Evolutionary conservation across 2,113 vertebrate genomes (phyloP).

Genomic region (Acrocephalus kingi): DNA sequence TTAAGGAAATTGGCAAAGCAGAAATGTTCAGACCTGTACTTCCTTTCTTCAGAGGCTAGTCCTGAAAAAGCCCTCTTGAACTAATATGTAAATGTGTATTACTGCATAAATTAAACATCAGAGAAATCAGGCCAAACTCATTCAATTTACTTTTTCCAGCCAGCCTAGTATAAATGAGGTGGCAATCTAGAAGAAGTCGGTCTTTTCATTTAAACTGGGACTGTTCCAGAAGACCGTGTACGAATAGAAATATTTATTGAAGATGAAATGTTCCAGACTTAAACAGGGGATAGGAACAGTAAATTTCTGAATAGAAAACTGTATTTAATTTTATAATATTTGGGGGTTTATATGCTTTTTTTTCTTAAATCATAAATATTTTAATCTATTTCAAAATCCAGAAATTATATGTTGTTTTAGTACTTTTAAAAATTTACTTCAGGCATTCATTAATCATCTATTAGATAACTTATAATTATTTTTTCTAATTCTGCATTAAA

Average conservation of each 20-base stretch:
- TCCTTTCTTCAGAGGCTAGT: not conserved
- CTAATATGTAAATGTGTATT: conserved; percentile 29
- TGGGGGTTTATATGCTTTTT: not conserved
- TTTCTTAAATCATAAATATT: not conserved
- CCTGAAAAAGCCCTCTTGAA: conserved; percentile 21
- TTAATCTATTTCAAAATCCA: not conserved
- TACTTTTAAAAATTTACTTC: not conserved
- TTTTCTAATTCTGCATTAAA: not conserved
- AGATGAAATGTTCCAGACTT: conserved; percentile 53
- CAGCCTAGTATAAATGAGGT: conserved; percentile 31
- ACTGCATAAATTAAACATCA: conserved; percentile 21
- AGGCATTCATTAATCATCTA: not conserved
- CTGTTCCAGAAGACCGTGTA: conserved; percentile 33
- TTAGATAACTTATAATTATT: not conserved
- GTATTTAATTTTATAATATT: conserved; percentile 37
- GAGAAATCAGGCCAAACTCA: not conserved
- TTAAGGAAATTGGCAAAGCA: not conserved
- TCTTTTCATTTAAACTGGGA: conserved; percentile 55
- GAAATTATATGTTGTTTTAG: not conserved
- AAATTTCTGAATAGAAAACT: conserved; percentile 51
- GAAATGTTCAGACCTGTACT: not conserved
- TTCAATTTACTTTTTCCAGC: conserved; percentile 30
- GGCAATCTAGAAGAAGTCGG: conserved; percentile 20
- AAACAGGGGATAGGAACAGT: conserved; percentile 9
- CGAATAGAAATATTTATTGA: conserved; percentile 51